phyloP scores from a whole-genome alignment of 2,797 vertebrate species.

The Rhinophrynus dorsalis region DNA sequence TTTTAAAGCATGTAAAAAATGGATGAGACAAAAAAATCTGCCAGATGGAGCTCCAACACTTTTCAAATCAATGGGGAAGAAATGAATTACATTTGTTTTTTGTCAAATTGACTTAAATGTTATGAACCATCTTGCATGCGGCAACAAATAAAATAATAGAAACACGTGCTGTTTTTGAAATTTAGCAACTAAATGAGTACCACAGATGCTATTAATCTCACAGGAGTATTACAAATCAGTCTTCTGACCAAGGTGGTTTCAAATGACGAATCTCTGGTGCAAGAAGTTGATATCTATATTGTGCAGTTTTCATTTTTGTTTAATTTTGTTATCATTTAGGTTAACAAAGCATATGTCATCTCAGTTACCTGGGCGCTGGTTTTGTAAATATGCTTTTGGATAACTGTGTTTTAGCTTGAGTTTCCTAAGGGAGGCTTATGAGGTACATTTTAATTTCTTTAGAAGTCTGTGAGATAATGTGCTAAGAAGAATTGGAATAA shows the following conservation, averaged over 20 bases:
- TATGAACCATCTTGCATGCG: neutral
- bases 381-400: neutral
- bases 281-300: neutral
- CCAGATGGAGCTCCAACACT: neutral
- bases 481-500: too few relatives aligned
- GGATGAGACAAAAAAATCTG: neutral
- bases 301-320: neutral
- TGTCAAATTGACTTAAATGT: constrained; percentile 4
- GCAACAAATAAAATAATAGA: neutral
- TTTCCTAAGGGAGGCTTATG: too few relatives aligned
- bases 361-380: neutral
- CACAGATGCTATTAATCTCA: neutral
- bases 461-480: too few relatives aligned
- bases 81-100: constrained; percentile 3
- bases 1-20: too few relatives aligned
- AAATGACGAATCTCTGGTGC: neutral
- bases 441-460: too few relatives aligned
- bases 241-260: neutral
- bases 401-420: too few relatives aligned
- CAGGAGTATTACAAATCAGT: neutral
- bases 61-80: neutral
- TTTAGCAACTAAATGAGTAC: neutral
- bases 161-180: neutral
- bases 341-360: neutral
- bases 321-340: neutral